Percentiles rank a stretch among this genome's conserved stretches.
phyloP scores from a whole-genome alignment of 2,797 vertebrate genomes.

The Heliangelus exortis region DNA sequence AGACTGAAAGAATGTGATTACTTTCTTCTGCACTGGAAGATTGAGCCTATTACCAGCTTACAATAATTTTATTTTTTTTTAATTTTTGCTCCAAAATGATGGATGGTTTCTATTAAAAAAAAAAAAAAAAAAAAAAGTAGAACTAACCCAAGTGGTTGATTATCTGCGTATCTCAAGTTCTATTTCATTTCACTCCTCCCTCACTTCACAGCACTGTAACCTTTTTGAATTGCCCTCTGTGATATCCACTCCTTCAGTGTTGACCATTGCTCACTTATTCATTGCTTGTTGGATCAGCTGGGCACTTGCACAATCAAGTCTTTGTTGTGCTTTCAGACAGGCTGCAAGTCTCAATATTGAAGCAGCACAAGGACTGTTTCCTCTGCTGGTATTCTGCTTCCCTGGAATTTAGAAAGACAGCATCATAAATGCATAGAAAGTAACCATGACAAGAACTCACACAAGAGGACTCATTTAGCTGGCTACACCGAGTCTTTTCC shows the following conservation, averaged over 20 bases:
- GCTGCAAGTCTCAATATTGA: conserved; percentile 75
- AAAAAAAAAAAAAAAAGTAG: neutral
- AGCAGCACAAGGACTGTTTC: conserved; percentile 66
- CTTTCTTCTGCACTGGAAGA: neutral
- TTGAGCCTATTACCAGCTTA: neutral
- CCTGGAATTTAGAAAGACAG: conserved; percentile 18
- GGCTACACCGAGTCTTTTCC: neutral
- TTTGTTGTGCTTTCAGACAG: conserved; percentile 72
- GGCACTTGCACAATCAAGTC: conserved; percentile 66
- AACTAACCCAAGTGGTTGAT: neutral
- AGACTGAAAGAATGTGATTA: neutral
- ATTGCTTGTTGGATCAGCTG: conserved; percentile 77
- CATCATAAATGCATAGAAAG: neutral
- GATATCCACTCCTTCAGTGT: conserved; percentile 70
- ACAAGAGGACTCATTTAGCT: neutral
- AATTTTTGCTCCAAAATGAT: neutral
- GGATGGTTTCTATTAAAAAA: neutral
- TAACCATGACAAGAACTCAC: neutral
- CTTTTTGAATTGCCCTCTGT: conserved; percentile 66
- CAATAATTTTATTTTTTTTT: neutral
- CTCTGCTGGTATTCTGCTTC: conserved; percentile 59
- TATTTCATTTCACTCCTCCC: conserved; percentile 12
- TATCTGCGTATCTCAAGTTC: conserved; percentile 12
- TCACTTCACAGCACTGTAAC: conserved; percentile 63
- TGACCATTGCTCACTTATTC: conserved; percentile 74